Base-by-base conservation (phyloP, 2,888 invertebrate species). In the Ichneumon xanthorius region DNA sequence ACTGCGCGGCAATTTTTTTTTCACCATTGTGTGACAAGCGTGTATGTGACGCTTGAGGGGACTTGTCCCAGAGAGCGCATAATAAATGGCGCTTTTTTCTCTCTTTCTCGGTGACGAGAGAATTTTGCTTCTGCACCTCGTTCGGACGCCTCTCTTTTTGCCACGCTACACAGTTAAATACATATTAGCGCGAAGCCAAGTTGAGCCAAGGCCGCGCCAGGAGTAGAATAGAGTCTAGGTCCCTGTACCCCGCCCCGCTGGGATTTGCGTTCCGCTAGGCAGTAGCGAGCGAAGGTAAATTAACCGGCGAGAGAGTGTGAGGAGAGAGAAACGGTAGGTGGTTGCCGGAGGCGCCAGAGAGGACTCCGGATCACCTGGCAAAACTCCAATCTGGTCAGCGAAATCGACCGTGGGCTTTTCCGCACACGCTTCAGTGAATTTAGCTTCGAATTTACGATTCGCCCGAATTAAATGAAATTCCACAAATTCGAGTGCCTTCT, bases 341-440 rank as follows among this genome's bases (percentile, higher is more conserved):
- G 22, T 53, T 37, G 75, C n/a, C 33, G 16, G 65, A 73, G 77
- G 72, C 53, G 73, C 75, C 80, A 70, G 22, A 37, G 78, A 22
- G 26, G 26, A 71, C 72, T 72, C 33, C 33, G 79, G 77, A 84
- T 84, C 76, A 87, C 86, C 85, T 87, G 87, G 87, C 87, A 86
- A 70, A 82, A 73, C 40, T 87, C 86, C 87, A 87, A 82, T 61
- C 79, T 86, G 87, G 82, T 84, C 86, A 83, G 70, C 68, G 45
- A 65, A 78, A 82, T 71, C 65, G 77, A 72, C 67, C 80, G 6
- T n/a, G 22, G 61, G 22, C 45, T 37, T 67, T 48, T 19, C 19
- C 37, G 37, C 22, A 67, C 63, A 37, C 26, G 53, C 33, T 76
- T 48, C 48, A 50, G 19, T 50, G 50, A 76, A 26, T 63, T 61